Percentiles rank a stretch among this genome's conserved stretches.
Conservation (phyloP, 2,113 vertebrate genomes). For the Protobothrops mucrosquamatus region DNA sequence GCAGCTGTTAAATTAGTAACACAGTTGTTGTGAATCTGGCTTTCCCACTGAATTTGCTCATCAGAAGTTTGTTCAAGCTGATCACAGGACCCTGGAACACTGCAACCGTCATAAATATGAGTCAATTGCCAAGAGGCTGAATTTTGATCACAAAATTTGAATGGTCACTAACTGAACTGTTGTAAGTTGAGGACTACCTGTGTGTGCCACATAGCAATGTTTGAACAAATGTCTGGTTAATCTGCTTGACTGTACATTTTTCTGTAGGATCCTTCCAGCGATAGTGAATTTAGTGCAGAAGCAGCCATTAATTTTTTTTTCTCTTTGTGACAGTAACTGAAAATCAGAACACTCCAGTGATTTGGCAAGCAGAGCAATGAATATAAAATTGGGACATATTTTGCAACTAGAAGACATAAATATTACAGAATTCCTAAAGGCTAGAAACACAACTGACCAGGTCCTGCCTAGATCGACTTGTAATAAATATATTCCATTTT, state of each 20-base stretch:
- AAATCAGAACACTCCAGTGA: neutral
- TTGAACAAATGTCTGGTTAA: neutral
- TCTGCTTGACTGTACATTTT: neutral
- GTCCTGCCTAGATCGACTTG: neutral
- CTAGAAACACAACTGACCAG: neutral
- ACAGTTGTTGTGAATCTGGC: too few relatives aligned
- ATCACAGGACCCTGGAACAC: too few relatives aligned
- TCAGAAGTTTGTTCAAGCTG: too few relatives aligned
- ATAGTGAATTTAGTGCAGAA: neutral
- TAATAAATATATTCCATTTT: neutral
- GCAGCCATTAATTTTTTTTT: neutral
- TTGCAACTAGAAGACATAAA: neutral
- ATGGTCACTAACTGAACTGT: too few relatives aligned
- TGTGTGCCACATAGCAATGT: neutral
- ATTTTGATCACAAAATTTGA: too few relatives aligned
- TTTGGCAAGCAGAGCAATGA: neutral
- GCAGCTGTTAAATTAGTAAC: too few relatives aligned
- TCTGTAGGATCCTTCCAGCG: neutral
- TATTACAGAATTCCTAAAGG: neutral
- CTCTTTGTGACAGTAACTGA: neutral
- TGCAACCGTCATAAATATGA: too few relatives aligned
- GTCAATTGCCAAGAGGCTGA: too few relatives aligned
- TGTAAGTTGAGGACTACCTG: too few relatives aligned
- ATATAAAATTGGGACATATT: neutral
- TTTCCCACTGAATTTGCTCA: too few relatives aligned